These are phyloP conservation scores for Hecatera dysodea DNA, from an alignment of 2,888 invertebrate species.

Conservation along the genomic window DNA sequence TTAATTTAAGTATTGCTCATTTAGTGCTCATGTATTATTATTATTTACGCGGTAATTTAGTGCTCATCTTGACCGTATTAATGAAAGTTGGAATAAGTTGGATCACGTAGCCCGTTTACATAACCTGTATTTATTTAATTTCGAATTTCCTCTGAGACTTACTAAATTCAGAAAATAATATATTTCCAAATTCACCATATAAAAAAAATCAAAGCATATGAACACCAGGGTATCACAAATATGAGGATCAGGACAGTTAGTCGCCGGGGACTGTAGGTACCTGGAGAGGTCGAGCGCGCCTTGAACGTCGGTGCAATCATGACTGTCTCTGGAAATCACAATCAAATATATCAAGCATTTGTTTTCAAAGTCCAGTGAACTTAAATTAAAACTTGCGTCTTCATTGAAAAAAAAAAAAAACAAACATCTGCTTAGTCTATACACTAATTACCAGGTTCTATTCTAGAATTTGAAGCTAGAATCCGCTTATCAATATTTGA, in stretches of 20 bases:
- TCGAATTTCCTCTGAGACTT: not conserved
- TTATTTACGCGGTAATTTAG: too few species aligned
- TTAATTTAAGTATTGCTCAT: too few species aligned
- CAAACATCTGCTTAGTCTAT: too few species aligned
- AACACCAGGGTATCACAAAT: conserved; percentile 56
- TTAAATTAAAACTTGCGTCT: conserved; percentile 6
- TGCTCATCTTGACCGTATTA: too few species aligned
- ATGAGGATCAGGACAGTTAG: conserved; percentile 54
- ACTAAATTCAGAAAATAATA: not conserved
- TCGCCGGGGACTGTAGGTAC: conserved; percentile 84
- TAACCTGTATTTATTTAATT: too few species aligned
- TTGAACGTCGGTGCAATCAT: conserved; percentile 96
- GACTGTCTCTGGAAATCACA: conserved; percentile 92
- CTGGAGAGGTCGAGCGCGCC: conserved; percentile 94
- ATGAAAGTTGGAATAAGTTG: too few species aligned
- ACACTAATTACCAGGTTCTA: too few species aligned
- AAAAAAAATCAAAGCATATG: conserved; percentile 67
- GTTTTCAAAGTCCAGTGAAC: not conserved
- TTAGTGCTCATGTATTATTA: too few species aligned
- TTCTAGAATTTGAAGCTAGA: too few species aligned
- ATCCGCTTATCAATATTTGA: too few species aligned
- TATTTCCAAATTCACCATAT: not conserved
- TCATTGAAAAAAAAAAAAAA: too few species aligned
- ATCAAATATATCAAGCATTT: conserved; percentile 73
- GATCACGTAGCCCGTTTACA: too few species aligned